Percentiles rank a stretch among this genome's conserved stretches.
Conservation (phyloP, 2,888 invertebrate genomes). For the Pomacea canaliculata region DNA sequence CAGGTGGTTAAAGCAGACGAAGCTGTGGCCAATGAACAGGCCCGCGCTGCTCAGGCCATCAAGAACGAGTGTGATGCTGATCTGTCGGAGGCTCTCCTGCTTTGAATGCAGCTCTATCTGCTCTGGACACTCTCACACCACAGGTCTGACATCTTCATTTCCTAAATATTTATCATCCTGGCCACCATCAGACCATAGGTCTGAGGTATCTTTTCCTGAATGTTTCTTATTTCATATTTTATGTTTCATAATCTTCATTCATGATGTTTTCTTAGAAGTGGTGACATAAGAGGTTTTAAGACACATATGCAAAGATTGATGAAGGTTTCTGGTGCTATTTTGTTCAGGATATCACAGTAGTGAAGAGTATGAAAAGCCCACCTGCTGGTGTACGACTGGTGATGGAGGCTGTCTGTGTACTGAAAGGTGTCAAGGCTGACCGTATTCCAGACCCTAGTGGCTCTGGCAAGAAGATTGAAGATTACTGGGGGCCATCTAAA, state of each 20-base stretch:
- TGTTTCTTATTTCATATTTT: no score
- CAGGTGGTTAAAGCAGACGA: constrained; percentile 92
- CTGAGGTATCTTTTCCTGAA: no score
- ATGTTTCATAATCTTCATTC: no score
- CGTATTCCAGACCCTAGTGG: constrained; percentile 69
- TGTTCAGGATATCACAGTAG: constrained; percentile 68
- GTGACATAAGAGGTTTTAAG: no score
- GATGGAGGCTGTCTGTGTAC: constrained; percentile 70
- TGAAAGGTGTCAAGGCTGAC: constrained; percentile 70
- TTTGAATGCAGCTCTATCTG: constrained; percentile 68
- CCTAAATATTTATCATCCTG: no score
- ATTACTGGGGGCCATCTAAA: constrained; percentile 70
- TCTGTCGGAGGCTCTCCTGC: constrained; percentile 69
- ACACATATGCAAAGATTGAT: no score
- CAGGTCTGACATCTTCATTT: constrained; percentile 41
- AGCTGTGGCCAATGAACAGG: constrained; percentile 82
- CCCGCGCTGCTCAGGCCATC: constrained; percentile 69
- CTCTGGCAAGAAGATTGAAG: constrained; percentile 70
- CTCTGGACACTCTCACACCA: constrained; percentile 69
- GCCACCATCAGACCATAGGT: no score
- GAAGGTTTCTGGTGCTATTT: background rate
- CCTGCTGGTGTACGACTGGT: constrained; percentile 69
- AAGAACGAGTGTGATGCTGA: constrained; percentile 71
- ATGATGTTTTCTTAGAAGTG: no score
- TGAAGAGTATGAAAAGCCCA: constrained; percentile 70